Base-by-base conservation (phyloP, 2,888 invertebrate genomes). In the Auanema freiburgensis region DNA sequence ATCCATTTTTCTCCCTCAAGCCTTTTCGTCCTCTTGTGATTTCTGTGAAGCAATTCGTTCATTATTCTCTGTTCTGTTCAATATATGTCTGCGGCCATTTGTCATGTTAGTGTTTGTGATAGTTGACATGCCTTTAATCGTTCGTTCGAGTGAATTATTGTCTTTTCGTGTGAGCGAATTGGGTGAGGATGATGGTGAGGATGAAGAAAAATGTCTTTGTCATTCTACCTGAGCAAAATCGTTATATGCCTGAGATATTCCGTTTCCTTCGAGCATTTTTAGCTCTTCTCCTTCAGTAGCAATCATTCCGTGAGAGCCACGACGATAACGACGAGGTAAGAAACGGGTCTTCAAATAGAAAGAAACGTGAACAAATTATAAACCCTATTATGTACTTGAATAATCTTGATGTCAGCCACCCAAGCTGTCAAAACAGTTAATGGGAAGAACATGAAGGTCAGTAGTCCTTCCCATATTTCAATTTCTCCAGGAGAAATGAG, bases 391-490 rank as follows among this genome's bases (percentile, higher is more conserved):
- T 18, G 40, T 12, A 79, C 80, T 65, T 83, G 83, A 46, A 86
- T 84, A 66, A 87, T 81, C 74, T 85, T 86, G 60, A 92, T 89
- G 85, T 98, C 98, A 56, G 97, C 96, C 58, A 94, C 91, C 85
- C 95, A 98, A 1, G 98, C 97, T 59, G 95, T 94, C 62, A 92
- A 84, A 0, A 98, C 98, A 23, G 96, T 97, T 33, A 92, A 89
- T 2, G 98, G 98, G 87, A 98, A 98, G 87, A 96, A 96, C 51
- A 91, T 85, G 85, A 99, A 93, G 1, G 98, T 99, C 46, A 98
- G 87, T 23, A 94, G 85, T 0, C 92, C 95, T 86, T 98, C 98
- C 97, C 97, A 98, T n/a, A 97, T 90, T 58, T 82, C 80, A 58
- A 82, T 82, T 57, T 77, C 81, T 68, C 83, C 83, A 8, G 80